Evolutionary conservation across 2,888 invertebrate species (phyloP).

Genomic region (Leptothorax acervorum): DNA sequence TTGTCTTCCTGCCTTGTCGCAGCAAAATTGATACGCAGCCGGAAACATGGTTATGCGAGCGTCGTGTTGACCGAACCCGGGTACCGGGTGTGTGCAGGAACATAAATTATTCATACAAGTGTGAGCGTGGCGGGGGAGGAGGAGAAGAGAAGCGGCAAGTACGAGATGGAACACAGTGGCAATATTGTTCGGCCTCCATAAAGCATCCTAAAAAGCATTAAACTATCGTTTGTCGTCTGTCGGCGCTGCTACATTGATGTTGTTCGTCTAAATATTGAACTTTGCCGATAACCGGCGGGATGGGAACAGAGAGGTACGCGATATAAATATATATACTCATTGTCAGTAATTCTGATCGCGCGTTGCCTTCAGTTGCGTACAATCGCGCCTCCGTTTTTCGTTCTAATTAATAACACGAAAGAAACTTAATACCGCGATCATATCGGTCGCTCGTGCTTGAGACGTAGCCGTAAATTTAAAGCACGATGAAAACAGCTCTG

Average conservation of each 20-base stretch:
- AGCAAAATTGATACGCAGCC: conserved; percentile 52
- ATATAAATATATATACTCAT: not conserved
- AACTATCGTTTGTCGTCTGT: conserved; percentile 37
- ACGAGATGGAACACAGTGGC: conserved; percentile 5
- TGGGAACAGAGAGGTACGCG: not conserved
- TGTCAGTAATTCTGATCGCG: not conserved
- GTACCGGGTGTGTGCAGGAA: conserved; percentile 19
- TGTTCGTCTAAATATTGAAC: conserved; percentile 47
- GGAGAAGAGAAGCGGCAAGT: not conserved
- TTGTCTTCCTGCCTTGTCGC: conserved; percentile 49
- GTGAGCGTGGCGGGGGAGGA: not conserved
- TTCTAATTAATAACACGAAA: not conserved
- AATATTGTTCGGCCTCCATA: conserved; percentile 40
- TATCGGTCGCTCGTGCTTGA: not conserved
- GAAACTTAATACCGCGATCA: not conserved
- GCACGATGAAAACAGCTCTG: not conserved
- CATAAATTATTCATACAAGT: conserved; percentile 53
- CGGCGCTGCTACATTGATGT: conserved; percentile 16
- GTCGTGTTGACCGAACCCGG: conserved; percentile 33
- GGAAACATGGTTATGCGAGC: conserved; percentile 45
- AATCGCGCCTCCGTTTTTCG: not conserved
- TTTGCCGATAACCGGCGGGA: not conserved
- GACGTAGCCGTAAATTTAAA: not conserved
- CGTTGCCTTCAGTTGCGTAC: not conserved
- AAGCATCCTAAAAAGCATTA: conserved; percentile 32